Evolutionary conservation across 2,888 invertebrate genomes (phyloP), one percentile per base, ranked within the genome.

Genomic region (Octodonta nipae): DNA sequence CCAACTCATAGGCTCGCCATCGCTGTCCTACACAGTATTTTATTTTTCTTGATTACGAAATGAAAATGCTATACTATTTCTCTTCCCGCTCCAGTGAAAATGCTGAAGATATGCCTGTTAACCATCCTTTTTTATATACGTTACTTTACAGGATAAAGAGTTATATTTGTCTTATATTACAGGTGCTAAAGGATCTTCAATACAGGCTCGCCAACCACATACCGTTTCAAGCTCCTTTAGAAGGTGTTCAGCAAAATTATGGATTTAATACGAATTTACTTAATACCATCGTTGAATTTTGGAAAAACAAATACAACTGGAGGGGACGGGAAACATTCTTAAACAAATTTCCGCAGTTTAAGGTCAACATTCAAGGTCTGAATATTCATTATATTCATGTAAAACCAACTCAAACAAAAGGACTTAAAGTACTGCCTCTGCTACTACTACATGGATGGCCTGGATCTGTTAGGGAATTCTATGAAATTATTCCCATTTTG

Each of bases 371-470:
- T 31, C 75, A 78, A 58, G 83, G 83, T 29, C 48, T 77, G 35
- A 63, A 76, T 38, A 67, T 83, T 37, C 78, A 74, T 44, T 56
- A 41, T 35, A 40, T 56, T 10, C 56, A 53, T 31, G 68, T 70
- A 1, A 77, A 75, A 58, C 74, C 75, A 7, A 54, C 42, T 30
- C 31, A 43, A 52, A 37, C 45, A 2, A 32, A 43, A 30, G 44
- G 45, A n/a, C 39, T 28, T 43, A 67, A 67, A 46, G 67, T 73
- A 1, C 43, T 78, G 1, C 83, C 85, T 0, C 49, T 86, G 1
- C 58, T 85, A 3, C 46, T 91, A 28, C 60, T 83, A 10, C 89
- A 92, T 54, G 91, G 91, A 22, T 91, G 91, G 91, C 88, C 89
- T 0, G 86, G 88, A 1, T 84, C 83, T 0, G 69, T 87, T 2